phyloP scores from a whole-genome alignment of 2,888 invertebrate species.

The Sthenelais limicola region DNA sequence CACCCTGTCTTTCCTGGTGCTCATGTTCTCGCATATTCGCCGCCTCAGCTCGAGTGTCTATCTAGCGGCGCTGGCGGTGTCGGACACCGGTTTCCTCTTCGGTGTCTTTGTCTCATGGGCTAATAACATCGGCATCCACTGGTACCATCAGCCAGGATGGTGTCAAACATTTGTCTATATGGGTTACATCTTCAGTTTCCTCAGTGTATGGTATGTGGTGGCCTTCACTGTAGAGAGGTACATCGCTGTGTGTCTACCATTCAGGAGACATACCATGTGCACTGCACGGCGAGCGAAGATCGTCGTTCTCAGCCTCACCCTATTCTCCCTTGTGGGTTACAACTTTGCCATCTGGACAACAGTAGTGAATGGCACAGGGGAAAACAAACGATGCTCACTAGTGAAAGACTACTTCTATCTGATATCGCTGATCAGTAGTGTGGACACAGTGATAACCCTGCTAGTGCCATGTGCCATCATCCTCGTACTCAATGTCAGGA shows the following conservation, averaged over 20 bases:
- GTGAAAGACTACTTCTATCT: not conserved
- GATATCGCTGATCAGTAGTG: slow-evolving; percentile 4
- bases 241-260: slow-evolving; percentile 84
- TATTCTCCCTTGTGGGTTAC: slow-evolving; percentile 23
- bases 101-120: slow-evolving; percentile 42
- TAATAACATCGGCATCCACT: slow-evolving; percentile 29
- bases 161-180: slow-evolving; percentile 44
- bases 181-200: slow-evolving; percentile 65
- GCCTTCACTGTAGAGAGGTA: slow-evolving; percentile 89
- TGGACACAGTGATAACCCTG: slow-evolving; percentile 39
- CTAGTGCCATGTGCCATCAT: slow-evolving; percentile 27
- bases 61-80: slow-evolving; percentile 40
- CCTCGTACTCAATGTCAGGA: slow-evolving; percentile 29
- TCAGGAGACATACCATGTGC: slow-evolving; percentile 64
- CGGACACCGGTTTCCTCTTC: slow-evolving; percentile 42
- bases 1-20: slow-evolving; percentile 40
- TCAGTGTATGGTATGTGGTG: slow-evolving; percentile 84
- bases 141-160: slow-evolving; percentile 31
- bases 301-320: slow-evolving; percentile 26
- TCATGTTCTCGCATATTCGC: slow-evolving; percentile 28
- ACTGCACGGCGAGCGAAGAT: slow-evolving; percentile 36
- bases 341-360: slow-evolving; percentile 42
- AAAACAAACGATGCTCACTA: slow-evolving; percentile 9
- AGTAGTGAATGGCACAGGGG: not conserved
- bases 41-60: slow-evolving; percentile 44